Base-by-base conservation (phyloP, 2,797 vertebrate species). In the Leucoraja ocellata region DNA sequence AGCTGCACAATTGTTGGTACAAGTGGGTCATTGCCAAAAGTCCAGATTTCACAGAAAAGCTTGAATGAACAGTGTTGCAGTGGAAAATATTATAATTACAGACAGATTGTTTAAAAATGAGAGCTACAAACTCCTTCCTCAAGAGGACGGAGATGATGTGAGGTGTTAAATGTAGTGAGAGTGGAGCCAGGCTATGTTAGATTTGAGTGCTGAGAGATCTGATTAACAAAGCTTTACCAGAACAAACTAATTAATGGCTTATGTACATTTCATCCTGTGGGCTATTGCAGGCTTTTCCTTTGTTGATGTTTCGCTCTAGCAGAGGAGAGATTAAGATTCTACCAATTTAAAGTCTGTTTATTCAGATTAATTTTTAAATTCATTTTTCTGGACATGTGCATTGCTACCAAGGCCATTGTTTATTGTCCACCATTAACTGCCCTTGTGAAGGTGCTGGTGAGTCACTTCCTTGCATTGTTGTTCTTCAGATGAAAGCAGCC, bases 211-310 rank as follows among this genome's bases (percentile, higher is more conserved):
- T 32, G 14, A 65, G 84, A 18, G 14, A 6, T 88, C 84, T 65
- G 84, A 88, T 88, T 65, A 88, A 36, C 61, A 65, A 88, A 65
- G 58, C 61, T 65, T 65, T n/a, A 88, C 58, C 28, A 16, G 61
- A 88, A 63, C 63, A 88, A 88, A 88, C 61, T 65, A n/a, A n/a
- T 65, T 32, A 63, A 21, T 88, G 83, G 61, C 63, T 86, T 63
- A 54, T n/a, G 58, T 63, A n/a, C 32, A 86, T 63, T 86, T 86
- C 63, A 86, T 86, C 58, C 63, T 86, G 25, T 61, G n/a, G 28
- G 54, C 83, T 86, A 58, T 86, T 32, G 11, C 83, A 63, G 58
- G 10, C 39, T 84, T 63, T 61, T 84, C 54, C 39, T 61, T 58
- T 61, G 81, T 54, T 84, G 65, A 21, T 18, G 81, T 63, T 25